A percentile compares a stretch with the other conserved stretches of the same genome.
phyloP scores from a whole-genome alignment of 1,140 invertebrate genomes.

The Dreissena polymorpha region DNA sequence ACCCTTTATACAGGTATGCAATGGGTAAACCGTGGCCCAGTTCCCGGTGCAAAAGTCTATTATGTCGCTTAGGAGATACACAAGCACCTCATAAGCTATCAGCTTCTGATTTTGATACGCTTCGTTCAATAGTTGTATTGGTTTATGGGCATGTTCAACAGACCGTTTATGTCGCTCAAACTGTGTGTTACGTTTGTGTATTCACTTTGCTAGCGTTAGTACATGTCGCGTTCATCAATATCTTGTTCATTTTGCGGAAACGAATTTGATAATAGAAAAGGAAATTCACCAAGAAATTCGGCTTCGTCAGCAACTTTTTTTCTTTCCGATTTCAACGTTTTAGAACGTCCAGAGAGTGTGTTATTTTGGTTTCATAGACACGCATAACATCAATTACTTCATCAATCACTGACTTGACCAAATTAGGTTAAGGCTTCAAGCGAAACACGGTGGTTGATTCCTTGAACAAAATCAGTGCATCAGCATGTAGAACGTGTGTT shows the following conservation, averaged over 20 bases:
- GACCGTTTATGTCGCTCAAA: too few relatives aligned
- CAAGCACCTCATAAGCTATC: slow-evolving; percentile 18
- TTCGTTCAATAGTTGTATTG: not conserved
- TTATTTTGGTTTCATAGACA: not conserved
- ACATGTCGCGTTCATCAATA: too few relatives aligned
- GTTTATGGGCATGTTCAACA: too few relatives aligned
- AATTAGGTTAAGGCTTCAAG: not conserved
- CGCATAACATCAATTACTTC: not conserved
- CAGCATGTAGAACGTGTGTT: not conserved
- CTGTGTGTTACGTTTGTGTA: too few relatives aligned
- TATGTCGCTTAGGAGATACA: slow-evolving; percentile 14
- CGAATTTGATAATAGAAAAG: too few relatives aligned
- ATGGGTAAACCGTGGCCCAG: slow-evolving; percentile 12
- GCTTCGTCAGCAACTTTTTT: not conserved
- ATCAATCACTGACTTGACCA: not conserved
- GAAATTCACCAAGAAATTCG: slow-evolving; percentile 24
- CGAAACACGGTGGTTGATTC: slow-evolving; percentile 1
- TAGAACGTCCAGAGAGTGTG: not conserved
- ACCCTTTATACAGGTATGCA: slow-evolving; percentile 17
- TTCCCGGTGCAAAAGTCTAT: slow-evolving; percentile 10
- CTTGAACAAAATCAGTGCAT: not conserved
- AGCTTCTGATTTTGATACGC: slow-evolving; percentile 12
- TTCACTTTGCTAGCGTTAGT: not conserved
- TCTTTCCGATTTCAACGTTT: not conserved
- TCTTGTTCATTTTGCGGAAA: too few relatives aligned